Conservation (phyloP, 1,140 invertebrate genomes). For the Hormaphis cornu region DNA sequence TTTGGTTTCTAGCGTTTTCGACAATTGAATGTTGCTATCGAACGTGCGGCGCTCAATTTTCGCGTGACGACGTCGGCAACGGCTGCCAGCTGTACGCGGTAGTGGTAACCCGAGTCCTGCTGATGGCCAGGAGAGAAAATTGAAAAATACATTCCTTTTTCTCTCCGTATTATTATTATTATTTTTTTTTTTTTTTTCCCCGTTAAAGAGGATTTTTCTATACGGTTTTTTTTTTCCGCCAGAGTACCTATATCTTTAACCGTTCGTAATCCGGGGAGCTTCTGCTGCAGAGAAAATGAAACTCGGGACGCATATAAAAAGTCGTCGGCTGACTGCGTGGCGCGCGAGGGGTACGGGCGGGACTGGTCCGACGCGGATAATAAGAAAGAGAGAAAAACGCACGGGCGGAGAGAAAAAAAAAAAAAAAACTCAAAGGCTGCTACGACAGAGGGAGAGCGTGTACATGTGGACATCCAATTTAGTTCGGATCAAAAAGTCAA, state of each 20-base stretch:
- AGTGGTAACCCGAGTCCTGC: background rate
- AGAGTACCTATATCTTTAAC: conserved; percentile 29
- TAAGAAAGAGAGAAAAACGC: conserved; percentile 19
- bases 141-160: conserved; percentile 28
- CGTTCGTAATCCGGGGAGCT: conserved; percentile 30
- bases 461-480: conserved; percentile 31
- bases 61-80: no score
- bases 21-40: no score
- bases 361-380: conserved; percentile 21
- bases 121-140: background rate
- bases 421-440: conserved; percentile 27
- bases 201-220: conserved; percentile 29
- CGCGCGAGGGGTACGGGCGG: background rate
- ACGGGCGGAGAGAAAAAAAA: background rate
- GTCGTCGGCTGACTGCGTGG: background rate
- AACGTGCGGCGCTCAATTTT: no score
- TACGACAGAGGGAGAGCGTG: background rate
- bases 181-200: conserved; percentile 14
- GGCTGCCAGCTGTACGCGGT: no score
- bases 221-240: conserved; percentile 23
- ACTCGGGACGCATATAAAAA: conserved; percentile 20
- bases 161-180: background rate
- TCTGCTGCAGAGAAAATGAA: conserved; percentile 30
- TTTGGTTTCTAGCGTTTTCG: no score
- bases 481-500: conserved; percentile 30